Conservation (phyloP, 1,140 invertebrate species). For the Psilanteris sp. region DNA sequence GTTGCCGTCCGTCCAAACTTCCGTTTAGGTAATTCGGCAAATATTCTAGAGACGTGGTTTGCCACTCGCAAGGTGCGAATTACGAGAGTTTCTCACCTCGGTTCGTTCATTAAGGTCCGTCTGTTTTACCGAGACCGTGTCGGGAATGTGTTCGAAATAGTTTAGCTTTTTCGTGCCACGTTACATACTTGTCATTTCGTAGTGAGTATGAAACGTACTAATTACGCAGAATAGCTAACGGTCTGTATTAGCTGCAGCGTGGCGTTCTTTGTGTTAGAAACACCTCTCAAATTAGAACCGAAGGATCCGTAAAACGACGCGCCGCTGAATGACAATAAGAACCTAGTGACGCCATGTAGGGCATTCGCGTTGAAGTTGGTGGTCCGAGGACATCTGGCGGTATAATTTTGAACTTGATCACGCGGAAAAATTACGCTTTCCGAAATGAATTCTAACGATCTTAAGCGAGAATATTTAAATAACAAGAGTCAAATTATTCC, state of each 20-base stretch:
- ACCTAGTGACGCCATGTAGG: background rate
- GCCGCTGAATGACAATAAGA: constrained; percentile 6
- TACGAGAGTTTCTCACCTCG: constrained; percentile 66
- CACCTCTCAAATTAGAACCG: constrained; percentile 25
- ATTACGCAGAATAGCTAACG: constrained; percentile 53
- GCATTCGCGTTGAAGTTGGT: background rate
- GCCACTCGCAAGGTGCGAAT: constrained; percentile 65
- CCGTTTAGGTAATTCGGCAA: constrained; percentile 69
- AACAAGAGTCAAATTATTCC: no score
- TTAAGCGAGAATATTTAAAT: no score
- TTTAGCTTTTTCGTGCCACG: constrained; percentile 53
- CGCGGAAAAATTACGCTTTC: no score
- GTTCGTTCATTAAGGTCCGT: constrained; percentile 66
- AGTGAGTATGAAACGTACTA: constrained; percentile 44
- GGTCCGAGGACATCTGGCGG: no score
- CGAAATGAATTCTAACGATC: no score
- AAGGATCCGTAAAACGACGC: constrained; percentile 12
- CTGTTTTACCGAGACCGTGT: constrained; percentile 56
- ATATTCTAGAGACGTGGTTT: constrained; percentile 67
- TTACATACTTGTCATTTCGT: constrained; percentile 56
- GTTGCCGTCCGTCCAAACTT: constrained; percentile 68
- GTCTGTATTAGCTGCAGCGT: constrained; percentile 30
- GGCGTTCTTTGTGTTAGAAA: constrained; percentile 31
- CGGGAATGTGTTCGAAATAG: constrained; percentile 60
- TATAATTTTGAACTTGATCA: no score